A percentile compares a stretch with the other conserved stretches of the same genome.
Conservation (phyloP, 2,888 invertebrate genomes). For the Muscina levida region DNA sequence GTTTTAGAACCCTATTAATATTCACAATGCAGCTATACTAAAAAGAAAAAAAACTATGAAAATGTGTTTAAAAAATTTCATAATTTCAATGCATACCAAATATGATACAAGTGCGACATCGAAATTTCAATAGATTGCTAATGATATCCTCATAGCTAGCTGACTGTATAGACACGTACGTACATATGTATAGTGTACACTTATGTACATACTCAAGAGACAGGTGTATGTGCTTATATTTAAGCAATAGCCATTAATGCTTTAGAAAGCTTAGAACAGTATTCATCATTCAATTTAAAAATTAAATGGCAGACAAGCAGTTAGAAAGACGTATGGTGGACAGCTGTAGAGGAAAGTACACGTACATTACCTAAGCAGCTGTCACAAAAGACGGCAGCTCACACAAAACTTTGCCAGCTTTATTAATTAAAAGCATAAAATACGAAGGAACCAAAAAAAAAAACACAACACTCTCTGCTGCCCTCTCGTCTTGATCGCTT, state of each 20-base stretch:
- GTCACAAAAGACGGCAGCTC: too few relatives aligned
- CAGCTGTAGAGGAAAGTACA: too few relatives aligned
- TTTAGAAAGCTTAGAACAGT: background rate
- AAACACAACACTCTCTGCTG: background rate
- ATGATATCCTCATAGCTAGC: constrained; percentile 11
- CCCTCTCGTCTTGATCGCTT: background rate
- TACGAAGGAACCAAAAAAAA: too few relatives aligned
- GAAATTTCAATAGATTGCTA: background rate
- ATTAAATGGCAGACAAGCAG: too few relatives aligned
- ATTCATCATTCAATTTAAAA: too few relatives aligned
- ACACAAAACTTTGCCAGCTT: too few relatives aligned
- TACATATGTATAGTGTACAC: background rate
- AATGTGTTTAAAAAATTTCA: constrained; percentile 31
- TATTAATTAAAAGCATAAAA: too few relatives aligned
- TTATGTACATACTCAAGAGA: background rate
- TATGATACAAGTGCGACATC: constrained; percentile 11
- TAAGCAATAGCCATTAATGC: background rate
- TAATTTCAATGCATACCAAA: constrained; percentile 32
- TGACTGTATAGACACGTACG: background rate
- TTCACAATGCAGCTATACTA: constrained; percentile 28
- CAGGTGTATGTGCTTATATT: background rate
- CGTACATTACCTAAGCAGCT: too few relatives aligned
- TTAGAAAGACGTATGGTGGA: too few relatives aligned
- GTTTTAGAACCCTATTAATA: constrained; percentile 40
- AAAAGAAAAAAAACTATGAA: constrained; percentile 11